Base-by-base conservation (phyloP, 2,113 vertebrate genomes). In the Podiceps cristatus region DNA sequence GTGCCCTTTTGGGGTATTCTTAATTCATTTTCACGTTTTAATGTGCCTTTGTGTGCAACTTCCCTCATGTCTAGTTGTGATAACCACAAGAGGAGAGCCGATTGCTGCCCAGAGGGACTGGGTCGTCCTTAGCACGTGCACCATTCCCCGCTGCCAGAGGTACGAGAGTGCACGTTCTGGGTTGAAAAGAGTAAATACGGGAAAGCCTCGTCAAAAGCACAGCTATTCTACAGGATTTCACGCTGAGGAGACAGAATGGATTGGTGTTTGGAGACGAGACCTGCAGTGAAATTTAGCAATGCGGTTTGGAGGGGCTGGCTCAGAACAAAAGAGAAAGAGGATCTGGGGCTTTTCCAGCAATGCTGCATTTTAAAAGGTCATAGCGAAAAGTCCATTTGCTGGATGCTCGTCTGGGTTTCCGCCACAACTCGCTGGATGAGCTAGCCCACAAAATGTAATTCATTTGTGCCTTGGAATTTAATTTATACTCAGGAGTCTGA, bases 261-360 rank as follows among this genome's bases (percentile, higher is more conserved):
- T 72, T 75, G 33, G 19, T 31, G 27, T 60, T 68, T 23, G 76
- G 66, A 31, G 3, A 5, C 0, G 25, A 82, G 67, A 90, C 5
- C 45, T 2, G 2, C 18, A 29, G 59, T 35, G 50, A 64, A 56
- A 42, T 58, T 37, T 9, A 55, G 45, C 31, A 23, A 19, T 1
- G 1, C 14, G 67, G 52, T 73, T 96, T 77, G 76, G 37, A 81
- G 73, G 19, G 45, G n/a, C 22, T 87, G 77, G 52, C 37, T 93
- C 83, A 64, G n/a, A 84, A 29, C n/a, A 63, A 33, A 92, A 77
- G 55, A 92, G 80, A 89, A 86, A 86, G 73, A 81, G 86, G 94
- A 91, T 72, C 56, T 77, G 77, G 44, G 86, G 45, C 52, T 96
- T 78, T 71, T 75, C 76, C 52, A 81, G 75, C 0, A 1, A 23